A percentile compares a stretch with the other conserved stretches of the same genome.
Conservation (phyloP, 2,888 invertebrate species). For the Acanthococcus lagerstroemiae region DNA sequence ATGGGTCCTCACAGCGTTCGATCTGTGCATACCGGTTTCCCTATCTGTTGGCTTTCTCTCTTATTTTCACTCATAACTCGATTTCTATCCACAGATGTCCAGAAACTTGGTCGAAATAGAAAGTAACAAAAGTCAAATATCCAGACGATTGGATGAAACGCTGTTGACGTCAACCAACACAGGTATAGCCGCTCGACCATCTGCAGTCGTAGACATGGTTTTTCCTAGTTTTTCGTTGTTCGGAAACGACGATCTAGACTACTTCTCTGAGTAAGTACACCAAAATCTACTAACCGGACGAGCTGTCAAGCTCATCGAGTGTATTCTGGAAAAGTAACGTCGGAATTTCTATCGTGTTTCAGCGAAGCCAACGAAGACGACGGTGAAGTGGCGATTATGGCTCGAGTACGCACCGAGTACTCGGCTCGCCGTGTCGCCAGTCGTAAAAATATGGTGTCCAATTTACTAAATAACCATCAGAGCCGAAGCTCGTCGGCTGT, state of each 20-base stretch:
- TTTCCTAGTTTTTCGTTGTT: constrained; percentile 16
- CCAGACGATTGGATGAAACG: background rate
- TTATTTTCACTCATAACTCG: too few species aligned
- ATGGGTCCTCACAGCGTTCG: too few species aligned
- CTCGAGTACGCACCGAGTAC: constrained; percentile 18
- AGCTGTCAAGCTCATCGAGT: background rate
- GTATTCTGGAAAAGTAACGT: background rate
- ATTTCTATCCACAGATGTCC: too few species aligned
- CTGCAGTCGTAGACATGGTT: constrained; percentile 15
- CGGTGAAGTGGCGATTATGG: constrained; percentile 23
- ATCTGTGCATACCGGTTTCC: too few species aligned
- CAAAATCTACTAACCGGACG: background rate
- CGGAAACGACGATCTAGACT: constrained; percentile 7
- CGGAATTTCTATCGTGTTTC: background rate
- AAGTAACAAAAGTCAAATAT: too few species aligned
- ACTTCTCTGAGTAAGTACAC: constrained; percentile 13
- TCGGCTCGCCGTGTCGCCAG: constrained; percentile 5
- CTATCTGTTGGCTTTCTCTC: too few species aligned
- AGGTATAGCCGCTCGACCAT: background rate
- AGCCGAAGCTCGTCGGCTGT: background rate
- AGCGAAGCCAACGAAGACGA: constrained; percentile 7
- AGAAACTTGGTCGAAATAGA: too few species aligned
- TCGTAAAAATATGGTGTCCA: constrained; percentile 20
- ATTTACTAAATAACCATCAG: background rate
- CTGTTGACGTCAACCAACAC: background rate